Base-by-base conservation (phyloP, 2,888 invertebrate species). In the Mesorhabditis belari region DNA sequence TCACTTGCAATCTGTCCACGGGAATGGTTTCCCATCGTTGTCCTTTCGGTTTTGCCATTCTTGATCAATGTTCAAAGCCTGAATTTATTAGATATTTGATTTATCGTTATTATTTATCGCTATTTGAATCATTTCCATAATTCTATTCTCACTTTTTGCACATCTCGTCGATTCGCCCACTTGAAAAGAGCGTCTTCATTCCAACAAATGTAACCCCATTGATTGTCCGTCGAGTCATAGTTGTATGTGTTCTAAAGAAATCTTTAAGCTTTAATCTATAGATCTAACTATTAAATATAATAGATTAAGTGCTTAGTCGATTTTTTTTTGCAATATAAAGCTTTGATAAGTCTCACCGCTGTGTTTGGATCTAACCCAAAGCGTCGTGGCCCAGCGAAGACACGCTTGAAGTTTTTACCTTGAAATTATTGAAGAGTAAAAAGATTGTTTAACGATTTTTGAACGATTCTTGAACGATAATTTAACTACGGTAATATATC, bases 141-240 rank as follows among this genome's bases (percentile, higher is more conserved):
- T 26, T 24, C n/a, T 12, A 19, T n/a, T 28, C 5, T 19, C n/a
- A 6, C 17, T 25, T 4, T 21, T 23, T 59, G 58, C 27, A 61
- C 62, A 3, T 57, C 61, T 28, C 56, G 56, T 4, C 51, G 61
- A 53, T 77, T 77, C 55, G 75, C 52, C 57, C 76, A 79, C n/a
- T 23, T 57, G n/a, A 52, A 35, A 17, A 75, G 66, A 24, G 76
- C 75, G 26, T 74, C 64, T 25, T 74, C 73, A 55, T 78, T 76
- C 70, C 76, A 75, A 57, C 79, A 79, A 35, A 74, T 69, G 59
- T 74, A 76, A n/a, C 71, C 74, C 60, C 63, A 65, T 54, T 73
- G 70, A 44, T 68, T 70, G 63, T 77, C 77, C 12, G 74, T 76
- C 3, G 75, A 76, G 56, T 65, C 68, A 9, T 70, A 64, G 61